Percentiles rank a stretch among this genome's conserved stretches.
These are phyloP conservation scores for Schizaphis graminum DNA, from an alignment of 2,888 invertebrate species.

Conservation along the genomic window DNA sequence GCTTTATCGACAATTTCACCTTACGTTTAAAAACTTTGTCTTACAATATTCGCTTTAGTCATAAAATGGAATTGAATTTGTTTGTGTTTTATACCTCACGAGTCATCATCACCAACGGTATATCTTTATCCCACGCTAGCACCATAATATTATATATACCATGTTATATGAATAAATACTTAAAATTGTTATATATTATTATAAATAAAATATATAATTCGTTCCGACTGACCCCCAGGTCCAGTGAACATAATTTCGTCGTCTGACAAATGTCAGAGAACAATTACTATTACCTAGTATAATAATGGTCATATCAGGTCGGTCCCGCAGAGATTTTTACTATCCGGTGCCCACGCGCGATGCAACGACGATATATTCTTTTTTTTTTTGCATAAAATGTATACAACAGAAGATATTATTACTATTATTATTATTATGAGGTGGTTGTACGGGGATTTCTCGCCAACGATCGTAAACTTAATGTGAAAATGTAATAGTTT, in stretches of 20 bases:
- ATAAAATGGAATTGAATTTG: not conserved
- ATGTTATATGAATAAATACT: not conserved
- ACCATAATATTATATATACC: not conserved
- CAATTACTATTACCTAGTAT: not conserved
- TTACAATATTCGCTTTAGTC: not conserved
- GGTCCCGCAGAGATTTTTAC: conserved; percentile 38
- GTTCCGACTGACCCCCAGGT: not conserved
- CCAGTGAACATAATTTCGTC: not conserved
- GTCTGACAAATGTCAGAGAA: not conserved
- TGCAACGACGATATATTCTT: not conserved
- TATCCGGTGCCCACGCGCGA: conserved; percentile 1
- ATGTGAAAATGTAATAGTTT: conserved; percentile 33
- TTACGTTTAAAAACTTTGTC: not conserved
- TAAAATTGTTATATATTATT: conserved; percentile 5
- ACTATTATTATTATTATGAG: not conserved
- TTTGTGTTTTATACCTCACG: not conserved
- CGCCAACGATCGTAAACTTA: conserved; percentile 31
- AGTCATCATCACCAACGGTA: not conserved
- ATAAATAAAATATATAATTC: not conserved
- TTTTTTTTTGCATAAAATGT: conserved; percentile 21
- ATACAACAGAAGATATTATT: conserved; percentile 12
- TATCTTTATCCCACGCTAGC: not conserved
- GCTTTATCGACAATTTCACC: not conserved
- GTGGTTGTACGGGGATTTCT: conserved; percentile 21
- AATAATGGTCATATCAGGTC: conserved; percentile 3